These are phyloP conservation scores for Clarias magur DNA, from an alignment of 2,113 vertebrate genomes.

Conservation along the genomic window DNA sequence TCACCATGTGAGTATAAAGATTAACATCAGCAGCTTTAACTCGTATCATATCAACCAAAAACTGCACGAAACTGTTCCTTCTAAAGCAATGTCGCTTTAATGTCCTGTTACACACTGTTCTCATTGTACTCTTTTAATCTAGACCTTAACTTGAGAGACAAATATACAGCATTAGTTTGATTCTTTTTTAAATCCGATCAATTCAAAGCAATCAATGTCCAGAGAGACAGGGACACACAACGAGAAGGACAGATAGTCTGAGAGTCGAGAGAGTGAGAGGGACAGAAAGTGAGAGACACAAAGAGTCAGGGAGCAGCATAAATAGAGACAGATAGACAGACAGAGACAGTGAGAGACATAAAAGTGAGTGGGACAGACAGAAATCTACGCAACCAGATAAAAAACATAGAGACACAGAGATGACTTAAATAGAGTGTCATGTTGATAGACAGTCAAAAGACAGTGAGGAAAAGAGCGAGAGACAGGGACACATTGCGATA, in stretches of 20 bases:
- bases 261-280: rapidly evolving
- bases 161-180: neutral
- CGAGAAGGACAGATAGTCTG: neutral
- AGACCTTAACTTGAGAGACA: neutral
- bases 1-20: slow-evolving; percentile 81
- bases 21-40: neutral
- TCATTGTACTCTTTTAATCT: neutral
- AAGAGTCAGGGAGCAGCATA: too few species aligned
- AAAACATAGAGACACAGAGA: neutral
- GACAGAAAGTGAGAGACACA: neutral
- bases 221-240: neutral
- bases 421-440: too few species aligned
- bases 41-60: neutral
- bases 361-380: neutral
- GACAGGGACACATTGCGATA: neutral
- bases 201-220: neutral
- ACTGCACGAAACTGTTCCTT: neutral
- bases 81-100: neutral
- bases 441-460: too few species aligned
- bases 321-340: neutral
- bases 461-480: neutral
- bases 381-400: neutral
- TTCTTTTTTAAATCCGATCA: neutral
- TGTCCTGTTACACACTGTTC: neutral
- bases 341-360: neutral